Base-by-base conservation (phyloP, 2,888 invertebrate genomes). In the Chamaedrilus cognettii region DNA sequence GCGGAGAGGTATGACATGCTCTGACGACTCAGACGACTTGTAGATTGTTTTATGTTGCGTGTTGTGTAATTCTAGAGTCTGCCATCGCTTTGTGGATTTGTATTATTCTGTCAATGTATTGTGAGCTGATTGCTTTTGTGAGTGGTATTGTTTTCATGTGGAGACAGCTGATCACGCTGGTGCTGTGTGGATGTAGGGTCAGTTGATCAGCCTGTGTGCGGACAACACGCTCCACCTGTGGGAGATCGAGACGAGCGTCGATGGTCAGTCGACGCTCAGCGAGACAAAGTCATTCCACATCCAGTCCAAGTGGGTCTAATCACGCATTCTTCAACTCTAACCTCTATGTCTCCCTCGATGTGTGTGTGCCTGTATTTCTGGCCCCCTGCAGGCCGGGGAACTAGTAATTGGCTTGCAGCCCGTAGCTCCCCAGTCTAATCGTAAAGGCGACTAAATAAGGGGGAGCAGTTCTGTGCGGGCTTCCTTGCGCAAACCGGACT, bases 1-100 rank as follows among this genome's bases (percentile, higher is more conserved):
- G 30, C 30, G 51, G 52, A 26, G 31, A 62, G 52, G 62, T 62
- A 62, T 15, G 30, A n/a, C n/a, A n/a, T 42, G 42, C 42, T 11
- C 42, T 42, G 42, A 42, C 11, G 11, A 42, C 11, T 15, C 11
- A 15, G 42, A 15, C 42, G 42, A 15, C 11, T 42, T 42, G 11
- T 15, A 15, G 19, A 42, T 42, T 11, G 42, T 42, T 15, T 42
- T 42, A 42, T 11, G 11, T 42, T 42, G 19, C 19, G 11, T 42
- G 11, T 42, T 42, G n/a, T n/a, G n/a, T n/a, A 19, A 19, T 52
- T 19, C 26, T 52, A 52, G 55, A n/a, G n/a, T n/a, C n/a, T n/a
- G 11, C 26, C 55, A 19, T 19, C 7, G 7, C 7, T 52, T 19
- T 11, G 11, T 52, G 28, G 11, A 52, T 52, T 52, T 15, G 55